Conservation (phyloP, 1,140 invertebrate genomes). For the Eubasilissa regina region DNA sequence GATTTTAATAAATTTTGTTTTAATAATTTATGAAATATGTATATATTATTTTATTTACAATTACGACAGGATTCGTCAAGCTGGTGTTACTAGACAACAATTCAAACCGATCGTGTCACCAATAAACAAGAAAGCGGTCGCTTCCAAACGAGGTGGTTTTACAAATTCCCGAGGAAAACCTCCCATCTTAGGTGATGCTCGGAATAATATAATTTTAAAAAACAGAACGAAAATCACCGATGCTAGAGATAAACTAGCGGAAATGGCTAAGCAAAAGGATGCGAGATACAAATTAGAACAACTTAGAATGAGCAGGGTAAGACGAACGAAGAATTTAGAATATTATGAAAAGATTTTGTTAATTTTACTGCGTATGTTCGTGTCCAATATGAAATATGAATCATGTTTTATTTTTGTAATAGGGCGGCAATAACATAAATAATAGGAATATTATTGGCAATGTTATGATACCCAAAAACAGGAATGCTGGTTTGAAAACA, state of each 20-base stretch:
- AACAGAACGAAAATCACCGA: slow-evolving; percentile 78
- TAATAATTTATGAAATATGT: background rate
- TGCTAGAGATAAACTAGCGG: slow-evolving; percentile 78
- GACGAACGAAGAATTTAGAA: slow-evolving; percentile 12
- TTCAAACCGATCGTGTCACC: slow-evolving; percentile 24
- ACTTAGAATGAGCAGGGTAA: slow-evolving; percentile 68
- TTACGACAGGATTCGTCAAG: slow-evolving; percentile 31
- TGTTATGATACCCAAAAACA: slow-evolving; percentile 44
- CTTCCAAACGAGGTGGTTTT: slow-evolving; percentile 47
- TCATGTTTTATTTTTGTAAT: background rate
- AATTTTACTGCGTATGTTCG: background rate
- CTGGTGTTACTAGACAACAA: slow-evolving; percentile 40
- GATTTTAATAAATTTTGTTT: slow-evolving; percentile 17
- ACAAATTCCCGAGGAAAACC: slow-evolving; percentile 11
- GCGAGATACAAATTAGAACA: slow-evolving; percentile 77
- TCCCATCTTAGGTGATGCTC: slow-evolving; percentile 71
- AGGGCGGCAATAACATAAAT: slow-evolving; percentile 34
- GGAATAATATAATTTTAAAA: slow-evolving; percentile 80
- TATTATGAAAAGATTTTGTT: background rate
- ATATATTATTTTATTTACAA: background rate
- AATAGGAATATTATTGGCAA: slow-evolving; percentile 42
- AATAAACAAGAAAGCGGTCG: slow-evolving; percentile 4
- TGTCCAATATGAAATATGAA: slow-evolving; percentile 3
- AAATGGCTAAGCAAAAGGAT: slow-evolving; percentile 79
- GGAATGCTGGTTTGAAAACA: slow-evolving; percentile 41